Evolutionary conservation across 2,888 invertebrate species (phyloP).

Genomic region (Zootermopsis nevadensis): DNA sequence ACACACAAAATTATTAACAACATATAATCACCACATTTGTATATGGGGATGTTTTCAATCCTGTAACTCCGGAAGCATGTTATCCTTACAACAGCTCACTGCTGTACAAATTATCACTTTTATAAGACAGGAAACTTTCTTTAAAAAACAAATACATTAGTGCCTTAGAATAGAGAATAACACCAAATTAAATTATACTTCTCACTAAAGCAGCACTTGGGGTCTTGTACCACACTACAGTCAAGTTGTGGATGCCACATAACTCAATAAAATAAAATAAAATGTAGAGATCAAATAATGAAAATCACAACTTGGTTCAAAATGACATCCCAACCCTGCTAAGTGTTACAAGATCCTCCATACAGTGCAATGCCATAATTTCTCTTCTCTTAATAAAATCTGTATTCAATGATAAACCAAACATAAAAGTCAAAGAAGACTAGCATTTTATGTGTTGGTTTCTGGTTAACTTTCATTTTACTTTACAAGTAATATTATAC

Average conservation of each 20-base stretch:
- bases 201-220: background rate
- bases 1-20: slow-evolving; percentile 28
- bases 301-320: background rate
- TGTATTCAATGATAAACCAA: background rate
- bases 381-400: background rate
- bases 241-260: background rate
- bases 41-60: background rate
- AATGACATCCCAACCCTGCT: background rate
- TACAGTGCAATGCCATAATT: background rate
- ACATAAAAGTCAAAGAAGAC: slow-evolving; percentile 25
- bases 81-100: background rate
- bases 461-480: background rate
- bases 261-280: background rate
- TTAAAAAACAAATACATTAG: background rate
- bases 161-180: slow-evolving; percentile 3
- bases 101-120: slow-evolving; percentile 2
- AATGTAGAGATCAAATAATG: no score
- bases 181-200: background rate
- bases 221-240: background rate
- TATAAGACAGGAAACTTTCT: background rate
- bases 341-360: background rate
- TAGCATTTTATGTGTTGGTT: slow-evolving; percentile 16
- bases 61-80: slow-evolving; percentile 4
- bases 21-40: background rate
- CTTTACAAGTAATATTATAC: slow-evolving; percentile 35